Evolutionary conservation across 2,797 vertebrate genomes (phyloP).

Genomic region (Sarcophilus harrisii): DNA sequence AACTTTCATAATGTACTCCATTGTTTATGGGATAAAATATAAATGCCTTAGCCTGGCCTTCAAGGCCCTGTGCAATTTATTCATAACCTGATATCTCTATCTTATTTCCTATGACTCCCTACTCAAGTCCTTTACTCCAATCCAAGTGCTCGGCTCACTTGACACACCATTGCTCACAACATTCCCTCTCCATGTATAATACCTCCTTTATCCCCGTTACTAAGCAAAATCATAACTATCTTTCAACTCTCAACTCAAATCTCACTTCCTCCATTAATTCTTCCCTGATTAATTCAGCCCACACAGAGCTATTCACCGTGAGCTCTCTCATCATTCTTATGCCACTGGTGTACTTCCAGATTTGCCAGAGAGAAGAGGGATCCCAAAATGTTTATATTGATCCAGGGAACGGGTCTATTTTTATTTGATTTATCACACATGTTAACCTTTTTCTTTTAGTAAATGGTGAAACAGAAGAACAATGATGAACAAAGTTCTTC

Average conservation of each 20-base stretch:
- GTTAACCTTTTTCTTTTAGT: not conserved
- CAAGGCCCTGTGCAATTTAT: not conserved
- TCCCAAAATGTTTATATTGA: not conserved
- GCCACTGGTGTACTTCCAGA: not conserved
- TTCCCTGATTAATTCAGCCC: not conserved
- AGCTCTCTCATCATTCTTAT: constrained; percentile 10
- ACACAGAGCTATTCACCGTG: not conserved
- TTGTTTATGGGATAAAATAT: not conserved
- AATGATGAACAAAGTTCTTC: not conserved
- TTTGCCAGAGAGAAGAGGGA: not conserved
- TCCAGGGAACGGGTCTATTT: not conserved
- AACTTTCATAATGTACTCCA: not conserved
- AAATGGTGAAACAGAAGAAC: not conserved
- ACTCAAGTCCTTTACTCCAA: not conserved
- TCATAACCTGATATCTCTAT: not conserved
- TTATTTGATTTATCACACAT: not conserved
- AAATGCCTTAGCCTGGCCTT: not conserved
- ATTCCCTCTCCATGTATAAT: constrained; percentile 27
- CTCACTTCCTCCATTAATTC: not conserved
- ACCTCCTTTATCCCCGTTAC: not conserved
- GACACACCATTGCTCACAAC: constrained; percentile 9
- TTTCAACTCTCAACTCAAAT: not conserved
- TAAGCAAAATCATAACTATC: constrained; percentile 33
- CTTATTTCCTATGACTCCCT: constrained; percentile 43
- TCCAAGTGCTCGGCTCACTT: constrained; percentile 28